Percentiles rank a stretch among this genome's conserved stretches.
These are phyloP conservation scores for Sylvilagus bachmani DNA, from an alignment of 2,113 vertebrate species.

Conservation along the genomic window DNA sequence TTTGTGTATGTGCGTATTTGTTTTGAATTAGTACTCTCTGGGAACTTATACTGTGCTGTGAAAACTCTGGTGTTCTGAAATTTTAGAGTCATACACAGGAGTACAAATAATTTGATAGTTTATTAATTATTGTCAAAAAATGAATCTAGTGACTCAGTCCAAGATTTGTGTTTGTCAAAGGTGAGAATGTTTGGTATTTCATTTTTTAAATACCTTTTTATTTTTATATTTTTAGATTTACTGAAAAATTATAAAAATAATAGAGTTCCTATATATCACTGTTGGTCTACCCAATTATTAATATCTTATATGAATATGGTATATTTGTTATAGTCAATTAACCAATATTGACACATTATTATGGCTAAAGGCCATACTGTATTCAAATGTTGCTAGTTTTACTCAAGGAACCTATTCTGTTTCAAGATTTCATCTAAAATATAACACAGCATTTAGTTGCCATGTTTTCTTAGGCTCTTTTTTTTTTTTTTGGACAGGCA, in stretches of 20 bases:
- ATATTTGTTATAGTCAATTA: no score
- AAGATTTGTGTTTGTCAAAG: background rate
- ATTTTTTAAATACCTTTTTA: background rate
- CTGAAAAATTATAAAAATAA: background rate
- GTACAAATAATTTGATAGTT: background rate
- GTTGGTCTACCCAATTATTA: background rate
- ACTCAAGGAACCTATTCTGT: background rate
- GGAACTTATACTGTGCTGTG: background rate
- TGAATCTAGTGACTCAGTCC: background rate
- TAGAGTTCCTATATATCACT: no score
- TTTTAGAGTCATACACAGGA: background rate
- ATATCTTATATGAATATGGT: background rate
- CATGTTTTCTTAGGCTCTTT: background rate
- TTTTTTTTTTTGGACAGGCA: no score
- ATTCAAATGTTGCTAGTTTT: background rate
- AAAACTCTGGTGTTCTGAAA: background rate
- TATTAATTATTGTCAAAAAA: background rate
- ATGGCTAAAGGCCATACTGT: background rate
- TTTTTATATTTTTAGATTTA: background rate
- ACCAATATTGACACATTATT: background rate
- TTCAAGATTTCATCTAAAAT: background rate
- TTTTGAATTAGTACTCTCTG: background rate
- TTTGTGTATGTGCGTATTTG: background rate
- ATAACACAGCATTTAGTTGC: background rate
- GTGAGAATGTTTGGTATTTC: background rate